These are phyloP conservation scores for Leptinotarsa texana DNA, from an alignment of 1,140 invertebrate genomes.

Conservation along the genomic window DNA sequence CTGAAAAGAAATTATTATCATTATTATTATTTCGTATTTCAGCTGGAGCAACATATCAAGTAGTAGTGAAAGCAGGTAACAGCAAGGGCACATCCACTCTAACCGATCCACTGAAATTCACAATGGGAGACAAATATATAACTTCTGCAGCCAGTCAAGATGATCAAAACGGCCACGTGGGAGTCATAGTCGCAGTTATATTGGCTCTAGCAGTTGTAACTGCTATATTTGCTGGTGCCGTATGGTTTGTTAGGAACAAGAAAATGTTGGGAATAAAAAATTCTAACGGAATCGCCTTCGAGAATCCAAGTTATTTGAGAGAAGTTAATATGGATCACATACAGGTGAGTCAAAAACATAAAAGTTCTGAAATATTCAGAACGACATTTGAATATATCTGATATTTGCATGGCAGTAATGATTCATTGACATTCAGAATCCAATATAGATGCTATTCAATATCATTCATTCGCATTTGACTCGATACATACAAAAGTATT, in stretches of 20 bases:
- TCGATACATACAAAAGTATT: too few relatives aligned
- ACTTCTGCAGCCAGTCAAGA: constrained; percentile 62
- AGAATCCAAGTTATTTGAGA: constrained; percentile 82
- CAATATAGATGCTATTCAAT: too few relatives aligned
- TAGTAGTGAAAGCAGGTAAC: constrained; percentile 81
- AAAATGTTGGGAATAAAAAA: constrained; percentile 62
- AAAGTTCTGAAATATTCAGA: too few relatives aligned
- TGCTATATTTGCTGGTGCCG: constrained; percentile 64
- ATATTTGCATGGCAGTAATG: too few relatives aligned
- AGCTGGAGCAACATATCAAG: constrained; percentile 74
- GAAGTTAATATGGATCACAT: constrained; percentile 74
- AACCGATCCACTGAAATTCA: constrained; percentile 73
- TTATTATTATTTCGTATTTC: not conserved
- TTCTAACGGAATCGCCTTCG: constrained; percentile 76
- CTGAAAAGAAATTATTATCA: not conserved
- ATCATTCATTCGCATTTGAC: too few relatives aligned
- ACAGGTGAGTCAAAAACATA: constrained; percentile 58
- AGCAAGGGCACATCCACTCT: constrained; percentile 75
- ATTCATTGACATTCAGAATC: too few relatives aligned
- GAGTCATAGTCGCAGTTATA: constrained; percentile 68
- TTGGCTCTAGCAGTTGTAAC: constrained; percentile 68
- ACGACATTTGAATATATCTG: too few relatives aligned
- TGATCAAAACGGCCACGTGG: constrained; percentile 59
- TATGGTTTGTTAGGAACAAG: constrained; percentile 69
- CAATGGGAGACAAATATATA: constrained; percentile 71